Evolutionary conservation across 2,797 vertebrate genomes (phyloP).

Genomic region (Alcedo atthis): DNA sequence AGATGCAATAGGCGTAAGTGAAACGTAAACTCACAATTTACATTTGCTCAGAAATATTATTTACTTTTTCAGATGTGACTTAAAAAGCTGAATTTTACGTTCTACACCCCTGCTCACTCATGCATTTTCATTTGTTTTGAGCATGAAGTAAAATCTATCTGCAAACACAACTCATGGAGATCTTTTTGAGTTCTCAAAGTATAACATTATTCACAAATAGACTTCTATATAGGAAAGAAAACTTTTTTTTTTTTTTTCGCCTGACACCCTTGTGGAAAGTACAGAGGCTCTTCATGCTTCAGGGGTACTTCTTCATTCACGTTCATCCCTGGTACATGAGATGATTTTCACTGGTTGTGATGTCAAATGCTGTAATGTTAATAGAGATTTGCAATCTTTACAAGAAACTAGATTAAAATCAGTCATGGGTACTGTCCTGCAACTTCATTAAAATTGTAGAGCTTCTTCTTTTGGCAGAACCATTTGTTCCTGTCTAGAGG

Average conservation of each 20-base stretch:
- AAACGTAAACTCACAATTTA: neutral
- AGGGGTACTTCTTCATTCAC: neutral
- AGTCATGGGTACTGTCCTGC: neutral
- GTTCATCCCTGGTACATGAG: neutral
- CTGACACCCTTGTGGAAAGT: neutral
- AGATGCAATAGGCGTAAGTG: neutral
- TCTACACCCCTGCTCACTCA: neutral
- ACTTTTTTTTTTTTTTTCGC: neutral
- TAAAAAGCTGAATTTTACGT: neutral
- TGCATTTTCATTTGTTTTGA: neutral
- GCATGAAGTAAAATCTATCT: neutral
- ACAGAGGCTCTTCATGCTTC: neutral
- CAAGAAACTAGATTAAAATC: slow-evolving; percentile 24
- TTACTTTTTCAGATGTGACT: neutral
- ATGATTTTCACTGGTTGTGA: neutral
- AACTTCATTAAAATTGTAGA: slow-evolving; percentile 1
- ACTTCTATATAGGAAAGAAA: neutral
- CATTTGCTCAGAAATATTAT: neutral
- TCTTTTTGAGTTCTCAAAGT: neutral
- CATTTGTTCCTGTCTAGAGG: neutral
- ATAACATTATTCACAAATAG: neutral
- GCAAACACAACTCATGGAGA: neutral
- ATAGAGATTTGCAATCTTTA: neutral
- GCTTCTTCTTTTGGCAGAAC: neutral
- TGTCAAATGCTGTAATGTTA: neutral